A percentile compares a stretch with the other conserved stretches of the same genome.
phyloP scores from a whole-genome alignment of 2,113 vertebrate genomes.

The Rhinoderma darwinii region DNA sequence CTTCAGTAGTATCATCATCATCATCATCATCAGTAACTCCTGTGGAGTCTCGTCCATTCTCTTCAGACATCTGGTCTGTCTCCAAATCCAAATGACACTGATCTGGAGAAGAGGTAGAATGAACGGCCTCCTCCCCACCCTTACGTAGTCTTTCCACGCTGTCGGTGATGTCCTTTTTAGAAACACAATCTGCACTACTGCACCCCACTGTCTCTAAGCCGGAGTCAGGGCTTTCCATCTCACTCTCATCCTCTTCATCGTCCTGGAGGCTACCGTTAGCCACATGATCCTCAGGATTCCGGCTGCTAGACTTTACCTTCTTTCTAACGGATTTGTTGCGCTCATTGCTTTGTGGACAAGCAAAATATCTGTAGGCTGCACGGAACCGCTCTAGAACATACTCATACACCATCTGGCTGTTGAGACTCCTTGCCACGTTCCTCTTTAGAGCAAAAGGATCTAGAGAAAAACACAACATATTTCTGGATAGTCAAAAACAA shows the following conservation, averaged over 20 bases:
- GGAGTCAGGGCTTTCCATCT: constrained; percentile 34
- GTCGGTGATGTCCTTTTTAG: constrained; percentile 46
- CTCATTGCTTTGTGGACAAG: constrained; percentile 87
- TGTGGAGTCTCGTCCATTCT: constrained; percentile 64
- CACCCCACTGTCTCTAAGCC: constrained; percentile 65
- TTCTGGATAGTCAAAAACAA: constrained; percentile 24
- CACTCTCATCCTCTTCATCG: constrained; percentile 64
- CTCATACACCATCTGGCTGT: constrained; percentile 99
- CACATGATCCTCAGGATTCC: constrained; percentile 70
- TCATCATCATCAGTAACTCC: constrained; percentile 62
- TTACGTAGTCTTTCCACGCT: background rate
- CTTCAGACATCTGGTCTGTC: constrained; percentile 65
- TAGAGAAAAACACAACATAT: constrained; percentile 68
- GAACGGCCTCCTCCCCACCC: background rate
- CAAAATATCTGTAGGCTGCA: constrained; percentile 94
- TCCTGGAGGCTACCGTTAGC: constrained; percentile 70
- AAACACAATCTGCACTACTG: constrained; percentile 66
- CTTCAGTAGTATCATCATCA: constrained; percentile 67
- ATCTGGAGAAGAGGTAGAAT: constrained; percentile 64
- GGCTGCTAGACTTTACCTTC: constrained; percentile 74
- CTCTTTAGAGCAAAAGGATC: constrained; percentile 97
- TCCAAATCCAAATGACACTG: constrained; percentile 70
- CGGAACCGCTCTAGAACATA: constrained; percentile 97
- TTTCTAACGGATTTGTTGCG: constrained; percentile 73
- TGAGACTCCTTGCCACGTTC: constrained; percentile 95